Evolutionary conservation across 2,888 invertebrate species (phyloP).

Genomic region (Rosalia funebris): DNA sequence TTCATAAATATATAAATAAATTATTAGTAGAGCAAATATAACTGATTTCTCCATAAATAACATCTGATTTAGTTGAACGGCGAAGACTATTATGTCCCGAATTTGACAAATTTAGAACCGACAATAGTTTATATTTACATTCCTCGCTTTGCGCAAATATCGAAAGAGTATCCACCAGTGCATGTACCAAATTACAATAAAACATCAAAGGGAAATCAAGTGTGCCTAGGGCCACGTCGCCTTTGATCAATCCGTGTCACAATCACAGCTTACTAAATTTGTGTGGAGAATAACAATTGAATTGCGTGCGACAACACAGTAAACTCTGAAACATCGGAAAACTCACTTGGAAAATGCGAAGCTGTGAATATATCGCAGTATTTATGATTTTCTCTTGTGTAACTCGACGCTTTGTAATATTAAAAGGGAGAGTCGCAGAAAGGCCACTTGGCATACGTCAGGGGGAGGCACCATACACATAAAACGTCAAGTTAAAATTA

Average conservation of each 20-base stretch:
- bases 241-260: slow-evolving; percentile 59
- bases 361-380: slow-evolving; percentile 31
- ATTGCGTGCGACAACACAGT: slow-evolving; percentile 42
- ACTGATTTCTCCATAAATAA: neutral
- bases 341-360: slow-evolving; percentile 28
- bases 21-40: no score
- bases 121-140: slow-evolving; percentile 7
- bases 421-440: slow-evolving; percentile 11
- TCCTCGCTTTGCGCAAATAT: neutral
- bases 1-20: no score
- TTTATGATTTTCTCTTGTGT: slow-evolving; percentile 30
- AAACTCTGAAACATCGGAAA: slow-evolving; percentile 31
- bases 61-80: neutral
- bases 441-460: slow-evolving; percentile 22
- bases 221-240: slow-evolving; percentile 48
- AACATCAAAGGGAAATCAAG: slow-evolving; percentile 54
- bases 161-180: slow-evolving; percentile 25
- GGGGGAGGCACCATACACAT: slow-evolving; percentile 46
- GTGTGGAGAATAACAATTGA: slow-evolving; percentile 52
- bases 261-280: slow-evolving; percentile 57
- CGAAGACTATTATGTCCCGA: neutral
- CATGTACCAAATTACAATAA: slow-evolving; percentile 45
- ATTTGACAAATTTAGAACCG: slow-evolving; percentile 4
- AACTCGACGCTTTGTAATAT: slow-evolving; percentile 6
- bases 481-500: slow-evolving; percentile 53